Evolutionary conservation across 2,113 vertebrate genomes (phyloP), one percentile per base, ranked within the genome.

Genomic region (Mus spicilegus): DNA sequence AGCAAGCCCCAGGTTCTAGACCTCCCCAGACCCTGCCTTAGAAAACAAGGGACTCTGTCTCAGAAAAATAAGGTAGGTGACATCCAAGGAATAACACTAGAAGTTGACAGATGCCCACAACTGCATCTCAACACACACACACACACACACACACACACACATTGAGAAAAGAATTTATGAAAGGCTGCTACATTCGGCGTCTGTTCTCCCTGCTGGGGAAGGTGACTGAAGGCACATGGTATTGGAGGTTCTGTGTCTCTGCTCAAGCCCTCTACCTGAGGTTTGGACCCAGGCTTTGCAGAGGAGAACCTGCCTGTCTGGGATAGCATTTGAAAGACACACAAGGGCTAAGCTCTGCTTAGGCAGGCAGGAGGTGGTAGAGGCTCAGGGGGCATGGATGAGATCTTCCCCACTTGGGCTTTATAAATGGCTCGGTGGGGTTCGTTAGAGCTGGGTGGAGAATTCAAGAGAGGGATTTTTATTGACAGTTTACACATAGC

Each of bases 361-460:
- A 61, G 89, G 76, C 77, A 73, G 89, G 89, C 78, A n/a, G 20
- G 56, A 80, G 76, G 69, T 72, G 4, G 2, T 0, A 65, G 82
- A 7, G 0, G 22, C 1, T 49, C 22, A 39, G 58, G 81, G 80
- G 72, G 26, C 75, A 78, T n/a, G 63, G 92, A 93, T 97, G 96
- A 97, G 84, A 61, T 97, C 96, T 95, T 97, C 69, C 73, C 89
- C 97, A 87, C 93, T 87, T 72, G 96, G 97, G 97, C 75, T 75
- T 92, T 93, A 77, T 97, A 96, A 97, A 97, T 80, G 90, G 65
- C 75, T 63, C 94, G 91, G 89, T 90, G 95, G 96, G 96, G 95
- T 96, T 95, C 78, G 63, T 96, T 96, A 97, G 97, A 94, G 89
- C 77, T 95, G 96, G 96, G 97, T 94, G 97, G 96, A 89, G 95